Base-by-base conservation (phyloP, 2,113 vertebrate species). In the Campylomormyrus tamandua region DNA sequence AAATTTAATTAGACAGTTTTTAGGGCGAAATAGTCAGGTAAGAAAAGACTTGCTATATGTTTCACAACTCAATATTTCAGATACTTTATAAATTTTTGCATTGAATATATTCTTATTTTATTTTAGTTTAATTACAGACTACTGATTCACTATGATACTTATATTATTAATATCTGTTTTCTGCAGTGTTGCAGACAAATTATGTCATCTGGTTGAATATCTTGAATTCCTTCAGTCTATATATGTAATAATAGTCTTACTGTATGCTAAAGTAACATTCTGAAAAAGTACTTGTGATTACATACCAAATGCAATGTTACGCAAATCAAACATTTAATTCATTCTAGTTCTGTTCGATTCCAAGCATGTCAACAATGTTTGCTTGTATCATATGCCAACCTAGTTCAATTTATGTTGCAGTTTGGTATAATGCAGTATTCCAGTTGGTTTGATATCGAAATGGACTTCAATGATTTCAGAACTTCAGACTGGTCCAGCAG, bases 391-490 rank as follows among this genome's bases (percentile, higher is more conserved):
- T 39, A 39, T 39, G 39, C 58, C n/a, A 6, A 6, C 48, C 50
- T 6, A 21, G 50, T 24, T 53, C 58, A 9, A n/a, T 74, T 80
- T 91, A 70, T 27, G 42, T 91, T 93, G n/a, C 93, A 96, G 96
- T 96, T 96, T 93, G 90, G 95, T 17, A 83, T 96, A 13, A 86
- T 89, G 77, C 93, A 95, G 87, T 96, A 93, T 87, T 93, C 95
- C 4, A 0, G 0, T 0, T 0, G 0, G 0, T 15, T 46, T 2
- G 0, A 0, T 0, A 85, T 93, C 19, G 90, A 95, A 46, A 92
- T 88, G 80, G 5, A 88, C 70, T 95, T 96, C 10, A 1, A 80
- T 0, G 0, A 21, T 8, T 92, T 93, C 74, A 9, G 42, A 5
- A 0, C 11, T 56, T 0, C 0, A 21, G 0, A 0, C 1, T 94